Conservation (phyloP, 23 tunicate genomes). For the Oikopleura albicans region DNA sequence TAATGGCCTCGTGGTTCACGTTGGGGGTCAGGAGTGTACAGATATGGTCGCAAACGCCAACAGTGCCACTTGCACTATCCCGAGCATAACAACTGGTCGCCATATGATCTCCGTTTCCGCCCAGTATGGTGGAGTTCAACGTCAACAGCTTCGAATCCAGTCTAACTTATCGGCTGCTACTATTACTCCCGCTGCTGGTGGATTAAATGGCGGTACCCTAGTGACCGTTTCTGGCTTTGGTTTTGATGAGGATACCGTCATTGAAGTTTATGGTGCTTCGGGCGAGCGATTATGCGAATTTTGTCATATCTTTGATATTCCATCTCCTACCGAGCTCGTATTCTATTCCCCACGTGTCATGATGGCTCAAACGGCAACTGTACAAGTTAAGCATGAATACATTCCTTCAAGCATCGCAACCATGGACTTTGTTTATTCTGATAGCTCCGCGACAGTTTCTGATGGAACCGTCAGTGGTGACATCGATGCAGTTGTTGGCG, state of each 20-base stretch:
- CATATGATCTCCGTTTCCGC: background rate
- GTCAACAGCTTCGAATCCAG: background rate
- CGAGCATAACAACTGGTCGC: background rate
- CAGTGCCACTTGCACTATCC: background rate
- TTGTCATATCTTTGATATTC: background rate
- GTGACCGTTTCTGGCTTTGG: slow-evolving; percentile 13
- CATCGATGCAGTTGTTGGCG: background rate
- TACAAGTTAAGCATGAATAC: background rate
- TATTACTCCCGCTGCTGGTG: background rate
- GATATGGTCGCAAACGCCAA: background rate
- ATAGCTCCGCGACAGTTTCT: too few species aligned
- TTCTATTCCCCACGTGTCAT: slow-evolving; percentile 3
- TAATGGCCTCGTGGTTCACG: background rate
- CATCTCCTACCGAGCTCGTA: background rate
- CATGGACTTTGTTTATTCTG: background rate
- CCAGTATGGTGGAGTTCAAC: background rate
- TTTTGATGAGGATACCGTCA: background rate
- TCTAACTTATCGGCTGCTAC: background rate
- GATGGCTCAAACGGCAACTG: background rate
- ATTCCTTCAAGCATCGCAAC: background rate
- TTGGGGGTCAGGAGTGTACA: background rate
- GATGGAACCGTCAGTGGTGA: too few species aligned
- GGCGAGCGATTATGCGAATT: slow-evolving; percentile 8
- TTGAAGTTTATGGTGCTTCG: background rate
- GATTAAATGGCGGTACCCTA: background rate